Conservation (phyloP, 2,113 vertebrate genomes). For the Amphilophus citrinellus region DNA sequence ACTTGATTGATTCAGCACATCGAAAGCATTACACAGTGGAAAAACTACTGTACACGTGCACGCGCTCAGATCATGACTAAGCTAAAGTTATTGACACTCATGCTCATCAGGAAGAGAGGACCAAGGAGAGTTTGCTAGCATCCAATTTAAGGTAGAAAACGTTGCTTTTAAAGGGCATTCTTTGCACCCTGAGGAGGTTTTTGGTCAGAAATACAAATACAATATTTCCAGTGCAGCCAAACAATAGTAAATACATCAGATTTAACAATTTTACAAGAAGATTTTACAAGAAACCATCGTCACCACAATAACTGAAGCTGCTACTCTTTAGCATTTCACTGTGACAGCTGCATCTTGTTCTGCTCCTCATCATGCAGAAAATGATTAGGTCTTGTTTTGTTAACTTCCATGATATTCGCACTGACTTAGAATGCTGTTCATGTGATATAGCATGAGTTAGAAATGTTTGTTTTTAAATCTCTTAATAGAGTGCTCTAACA, state of each 20-base stretch:
- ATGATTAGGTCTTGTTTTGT: neutral
- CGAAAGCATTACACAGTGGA: constrained; percentile 65
- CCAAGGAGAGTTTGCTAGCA: constrained; percentile 24
- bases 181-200: neutral
- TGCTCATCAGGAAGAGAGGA: neutral
- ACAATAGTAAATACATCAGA: neutral
- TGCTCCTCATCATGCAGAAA: neutral
- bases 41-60: constrained; percentile 48
- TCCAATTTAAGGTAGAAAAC: constrained; percentile 2
- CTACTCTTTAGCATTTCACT: neutral
- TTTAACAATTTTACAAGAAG: neutral
- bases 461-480: neutral
- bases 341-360: neutral
- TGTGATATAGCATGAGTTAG: neutral
- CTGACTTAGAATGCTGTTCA: neutral
- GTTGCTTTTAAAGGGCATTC: neutral
- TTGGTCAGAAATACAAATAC: neutral
- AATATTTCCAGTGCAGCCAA: neutral
- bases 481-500: neutral
- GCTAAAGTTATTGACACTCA: constrained; percentile 23
- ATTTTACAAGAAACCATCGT: neutral
- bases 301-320: neutral
- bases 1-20: constrained; percentile 63
- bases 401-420: neutral
- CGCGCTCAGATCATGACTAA: constrained; percentile 52